Evolutionary conservation across 2,888 invertebrate genomes (phyloP), one percentile per base, ranked within the genome.

Genomic region (Lydus trimaculatus): DNA sequence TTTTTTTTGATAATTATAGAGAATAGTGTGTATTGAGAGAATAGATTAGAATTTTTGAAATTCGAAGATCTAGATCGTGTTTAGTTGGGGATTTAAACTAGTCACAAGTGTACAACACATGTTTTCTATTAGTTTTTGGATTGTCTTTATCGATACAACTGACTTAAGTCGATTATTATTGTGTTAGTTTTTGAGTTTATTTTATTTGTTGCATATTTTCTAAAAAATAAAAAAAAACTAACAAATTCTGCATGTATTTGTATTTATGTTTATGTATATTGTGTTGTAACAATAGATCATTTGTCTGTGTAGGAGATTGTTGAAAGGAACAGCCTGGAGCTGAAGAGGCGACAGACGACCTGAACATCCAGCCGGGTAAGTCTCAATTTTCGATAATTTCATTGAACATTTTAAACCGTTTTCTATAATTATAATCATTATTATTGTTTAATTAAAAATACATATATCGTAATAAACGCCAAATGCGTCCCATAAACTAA

Each of bases 81-180:
- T 33, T 25, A 33, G 61, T 61, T 31, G n/a, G 36, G 25, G 20
- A 25, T 39, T 61, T 39, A n/a, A 25, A 61, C 56, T 13, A 52
- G 17, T 25, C 64, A 67, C 76, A 76, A 78, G 76, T 78, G 78
- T 76, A 72, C 70, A 74, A 72, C 77, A 77, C 75, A 77, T 77
- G 77, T 76, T 71, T 67, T 69, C 58, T 62, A 56, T 56, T 56
- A 28, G 28, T 56, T 56, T 48, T 28, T 25, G 4, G 28, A 23
- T 28, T 23, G 11, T 23, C 25, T 56, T 23, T 11, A 28, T 4
- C 8, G 11, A 15, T 7, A 28, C 8, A 25, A 28, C 28, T 56
- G 25, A 56, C 56, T 56, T 56, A 28, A 56, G 25, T 56, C 23
- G 5, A 28, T 25, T 56, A 23, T 15, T 25, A 56, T 56, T 56